A percentile compares a stretch with the other conserved stretches of the same genome.
Evolutionary conservation across 2,888 invertebrate species (phyloP).

Genomic region (Phengaris arion): DNA sequence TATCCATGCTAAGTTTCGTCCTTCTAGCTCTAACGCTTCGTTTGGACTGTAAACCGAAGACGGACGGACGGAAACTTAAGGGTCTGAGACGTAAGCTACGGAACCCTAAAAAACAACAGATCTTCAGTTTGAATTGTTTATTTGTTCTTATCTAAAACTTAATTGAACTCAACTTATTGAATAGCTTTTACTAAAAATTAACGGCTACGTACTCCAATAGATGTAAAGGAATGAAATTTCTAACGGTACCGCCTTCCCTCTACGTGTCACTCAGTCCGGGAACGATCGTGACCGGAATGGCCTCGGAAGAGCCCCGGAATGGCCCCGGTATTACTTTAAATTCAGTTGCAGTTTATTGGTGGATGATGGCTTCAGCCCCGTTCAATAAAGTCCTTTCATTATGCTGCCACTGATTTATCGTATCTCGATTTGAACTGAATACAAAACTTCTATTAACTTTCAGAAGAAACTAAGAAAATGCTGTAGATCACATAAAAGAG

Average conservation of each 20-base stretch:
- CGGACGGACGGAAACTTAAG: too few relatives aligned
- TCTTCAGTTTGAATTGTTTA: too few relatives aligned
- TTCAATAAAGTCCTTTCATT: constrained; percentile 41
- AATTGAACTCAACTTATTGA: not conserved
- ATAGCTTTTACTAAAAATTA: not conserved
- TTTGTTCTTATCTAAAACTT: too few relatives aligned
- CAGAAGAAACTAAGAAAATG: not conserved
- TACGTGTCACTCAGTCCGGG: constrained; percentile 40
- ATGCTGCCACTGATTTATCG: constrained; percentile 40
- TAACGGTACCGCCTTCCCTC: constrained; percentile 31
- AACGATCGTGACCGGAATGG: constrained; percentile 40
- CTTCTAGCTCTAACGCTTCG: too few relatives aligned
- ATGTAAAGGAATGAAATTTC: constrained; percentile 3
- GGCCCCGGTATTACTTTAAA: constrained; percentile 38
- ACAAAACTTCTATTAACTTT: constrained; percentile 32
- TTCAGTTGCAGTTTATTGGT: constrained; percentile 41
- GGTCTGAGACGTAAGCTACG: too few relatives aligned
- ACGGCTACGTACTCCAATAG: not conserved
- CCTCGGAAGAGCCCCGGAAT: constrained; percentile 34
- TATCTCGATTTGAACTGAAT: constrained; percentile 36
- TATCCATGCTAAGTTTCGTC: too few relatives aligned
- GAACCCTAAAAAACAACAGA: too few relatives aligned
- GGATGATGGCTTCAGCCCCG: constrained; percentile 40
- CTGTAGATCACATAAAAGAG: not conserved
- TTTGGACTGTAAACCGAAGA: too few relatives aligned